Evolutionary conservation across 2,797 vertebrate genomes (phyloP).

Genomic region (Neosalanx taihuensis): DNA sequence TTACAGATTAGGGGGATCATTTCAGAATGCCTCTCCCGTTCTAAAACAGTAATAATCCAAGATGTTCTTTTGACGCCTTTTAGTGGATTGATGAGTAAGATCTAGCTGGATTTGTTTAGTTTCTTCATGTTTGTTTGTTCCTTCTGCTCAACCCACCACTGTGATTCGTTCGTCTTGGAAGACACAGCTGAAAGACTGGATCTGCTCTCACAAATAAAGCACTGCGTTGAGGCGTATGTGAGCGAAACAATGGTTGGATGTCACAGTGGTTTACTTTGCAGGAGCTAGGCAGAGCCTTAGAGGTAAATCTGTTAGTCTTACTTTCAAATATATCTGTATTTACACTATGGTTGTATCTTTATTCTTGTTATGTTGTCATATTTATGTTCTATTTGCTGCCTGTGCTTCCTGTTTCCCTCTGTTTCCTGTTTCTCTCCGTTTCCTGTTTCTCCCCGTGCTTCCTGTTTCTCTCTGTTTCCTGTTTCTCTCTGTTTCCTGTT

Average conservation of each 20-base stretch:
- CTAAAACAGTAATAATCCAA: slow-evolving; percentile 71
- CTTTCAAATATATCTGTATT: neutral
- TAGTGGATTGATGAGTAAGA: slow-evolving; percentile 63
- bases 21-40: slow-evolving; percentile 61
- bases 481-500: too few species aligned
- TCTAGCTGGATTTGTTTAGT: slow-evolving; percentile 56
- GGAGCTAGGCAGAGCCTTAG: slow-evolving; percentile 22
- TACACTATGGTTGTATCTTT: neutral
- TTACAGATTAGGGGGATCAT: slow-evolving; percentile 73
- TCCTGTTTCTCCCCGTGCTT: too few species aligned
- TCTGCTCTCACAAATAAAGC: slow-evolving; percentile 39
- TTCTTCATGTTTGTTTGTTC: slow-evolving; percentile 26
- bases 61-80: slow-evolving; percentile 72
- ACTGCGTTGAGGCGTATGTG: slow-evolving; percentile 2
- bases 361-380: too few species aligned
- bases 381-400: too few species aligned
- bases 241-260: too few species aligned
- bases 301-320: slow-evolving; percentile 23
- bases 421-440: too few species aligned
- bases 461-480: too few species aligned
- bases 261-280: slow-evolving; percentile 4
- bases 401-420: too few species aligned
- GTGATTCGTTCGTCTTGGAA: slow-evolving; percentile 34
- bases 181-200: slow-evolving; percentile 28
- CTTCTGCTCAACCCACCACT: neutral